Evolutionary conservation across 2,888 invertebrate genomes (phyloP).

Genomic region (Dicroscelio sp.): DNA sequence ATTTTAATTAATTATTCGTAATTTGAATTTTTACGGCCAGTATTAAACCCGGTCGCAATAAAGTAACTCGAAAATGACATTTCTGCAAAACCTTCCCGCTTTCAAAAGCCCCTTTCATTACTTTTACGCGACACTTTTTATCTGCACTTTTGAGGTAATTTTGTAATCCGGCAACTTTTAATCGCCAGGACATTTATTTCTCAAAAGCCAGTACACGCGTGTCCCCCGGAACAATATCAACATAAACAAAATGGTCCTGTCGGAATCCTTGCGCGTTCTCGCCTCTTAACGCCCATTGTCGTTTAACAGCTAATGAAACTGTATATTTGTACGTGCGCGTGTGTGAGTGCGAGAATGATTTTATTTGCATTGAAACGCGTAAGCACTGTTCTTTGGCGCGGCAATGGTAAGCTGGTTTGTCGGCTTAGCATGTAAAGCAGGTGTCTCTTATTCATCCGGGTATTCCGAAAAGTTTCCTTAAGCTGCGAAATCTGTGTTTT

Average conservation of each 20-base stretch:
- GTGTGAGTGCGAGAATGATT: slow-evolving; percentile 33
- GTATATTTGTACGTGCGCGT: no score
- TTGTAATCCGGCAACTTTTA: slow-evolving; percentile 23
- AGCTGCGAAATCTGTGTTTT: slow-evolving; percentile 81
- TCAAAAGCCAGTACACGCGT: neutral
- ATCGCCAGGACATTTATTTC: neutral
- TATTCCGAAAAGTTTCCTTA: slow-evolving; percentile 79
- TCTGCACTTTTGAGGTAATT: slow-evolving; percentile 26
- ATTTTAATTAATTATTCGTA: neutral
- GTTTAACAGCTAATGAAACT: slow-evolving; percentile 66
- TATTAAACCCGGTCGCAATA: neutral
- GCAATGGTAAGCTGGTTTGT: slow-evolving; percentile 71
- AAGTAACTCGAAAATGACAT: slow-evolving; percentile 33
- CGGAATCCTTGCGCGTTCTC: no score
- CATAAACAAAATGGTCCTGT: no score
- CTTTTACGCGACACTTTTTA: slow-evolving; percentile 5
- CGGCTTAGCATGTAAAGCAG: slow-evolving; percentile 76
- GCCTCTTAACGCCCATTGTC: neutral
- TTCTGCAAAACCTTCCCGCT: neutral
- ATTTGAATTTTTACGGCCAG: slow-evolving; percentile 17
- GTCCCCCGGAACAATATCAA: neutral
- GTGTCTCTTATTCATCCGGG: slow-evolving; percentile 76
- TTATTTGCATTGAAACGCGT: slow-evolving; percentile 71
- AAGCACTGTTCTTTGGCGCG: slow-evolving; percentile 59
- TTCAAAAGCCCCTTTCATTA: slow-evolving; percentile 15